Conservation (phyloP, 2,113 vertebrate species). For the Oostethus manadensis region DNA sequence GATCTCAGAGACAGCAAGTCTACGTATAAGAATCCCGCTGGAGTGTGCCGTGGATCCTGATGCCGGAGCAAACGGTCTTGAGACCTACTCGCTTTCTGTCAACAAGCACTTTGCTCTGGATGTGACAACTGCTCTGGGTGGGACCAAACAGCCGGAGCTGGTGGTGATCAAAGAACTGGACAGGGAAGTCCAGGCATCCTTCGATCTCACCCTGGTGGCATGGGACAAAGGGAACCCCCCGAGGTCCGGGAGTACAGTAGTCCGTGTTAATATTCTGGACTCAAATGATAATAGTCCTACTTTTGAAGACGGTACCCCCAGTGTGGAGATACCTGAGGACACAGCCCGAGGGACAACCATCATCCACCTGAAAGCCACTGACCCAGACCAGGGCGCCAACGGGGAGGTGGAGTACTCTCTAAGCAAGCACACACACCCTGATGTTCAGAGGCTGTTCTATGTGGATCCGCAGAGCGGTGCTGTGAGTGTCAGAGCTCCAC, state of each 20-base stretch:
- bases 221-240: constrained; percentile 83
- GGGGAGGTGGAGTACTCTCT: constrained; percentile 88
- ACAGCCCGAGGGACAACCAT: constrained; percentile 77
- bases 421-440: constrained; percentile 72
- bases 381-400: constrained; percentile 86
- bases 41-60: constrained; percentile 84
- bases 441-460: constrained; percentile 78
- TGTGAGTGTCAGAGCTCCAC: constrained; percentile 66
- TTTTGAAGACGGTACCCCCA: constrained; percentile 77
- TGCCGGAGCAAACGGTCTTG: constrained; percentile 73
- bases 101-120: constrained; percentile 86
- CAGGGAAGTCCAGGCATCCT: constrained; percentile 78
- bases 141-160: constrained; percentile 78
- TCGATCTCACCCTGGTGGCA: constrained; percentile 77
- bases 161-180: constrained; percentile 85
- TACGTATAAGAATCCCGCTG: constrained; percentile 81
- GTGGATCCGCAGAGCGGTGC: constrained; percentile 76
- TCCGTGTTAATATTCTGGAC: constrained; percentile 83
- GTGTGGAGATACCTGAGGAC: constrained; percentile 79
- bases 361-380: constrained; percentile 79
- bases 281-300: constrained; percentile 91
- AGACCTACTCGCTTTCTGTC: constrained; percentile 79
- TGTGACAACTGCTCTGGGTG: constrained; percentile 70
- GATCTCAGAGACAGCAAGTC: constrained; percentile 81
- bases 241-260: constrained; percentile 78